These are phyloP conservation scores for Stenotaenia linearis DNA, from an alignment of 2,888 invertebrate species.

Conservation along the genomic window DNA sequence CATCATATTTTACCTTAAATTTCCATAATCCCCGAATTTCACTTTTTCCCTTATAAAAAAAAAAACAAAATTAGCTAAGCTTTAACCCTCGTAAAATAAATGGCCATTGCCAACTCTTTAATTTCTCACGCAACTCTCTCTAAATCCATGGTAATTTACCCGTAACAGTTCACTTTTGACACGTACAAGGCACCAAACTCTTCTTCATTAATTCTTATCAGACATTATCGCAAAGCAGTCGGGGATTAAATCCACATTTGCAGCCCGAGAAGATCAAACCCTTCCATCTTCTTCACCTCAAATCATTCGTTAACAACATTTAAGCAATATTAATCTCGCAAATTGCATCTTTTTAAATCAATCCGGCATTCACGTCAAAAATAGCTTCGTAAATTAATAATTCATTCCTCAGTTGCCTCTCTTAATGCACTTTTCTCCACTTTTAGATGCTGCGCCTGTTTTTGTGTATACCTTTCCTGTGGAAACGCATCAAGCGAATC, in stretches of 20 bases:
- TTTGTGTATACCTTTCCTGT: constrained; percentile 42
- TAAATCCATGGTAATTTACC: not conserved
- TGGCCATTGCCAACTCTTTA: too few relatives aligned
- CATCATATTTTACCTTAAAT: too few relatives aligned
- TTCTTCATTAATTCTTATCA: not conserved
- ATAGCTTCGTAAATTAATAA: not conserved
- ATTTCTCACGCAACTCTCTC: not conserved
- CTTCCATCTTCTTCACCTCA: not conserved
- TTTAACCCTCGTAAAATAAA: too few relatives aligned
- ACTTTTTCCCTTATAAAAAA: too few relatives aligned
- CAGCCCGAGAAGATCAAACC: not conserved
- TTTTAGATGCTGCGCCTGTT: constrained; percentile 43
- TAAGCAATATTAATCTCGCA: not conserved
- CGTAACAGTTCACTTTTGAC: not conserved
- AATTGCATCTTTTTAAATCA: not conserved
- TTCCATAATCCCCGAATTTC: too few relatives aligned
- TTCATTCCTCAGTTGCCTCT: not conserved
- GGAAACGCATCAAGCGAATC: constrained; percentile 44
- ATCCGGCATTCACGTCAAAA: not conserved
- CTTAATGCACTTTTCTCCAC: not conserved
- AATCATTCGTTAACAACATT: not conserved
- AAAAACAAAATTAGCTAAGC: too few relatives aligned
- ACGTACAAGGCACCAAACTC: not conserved
- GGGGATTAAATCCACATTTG: not conserved
- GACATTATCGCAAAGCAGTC: not conserved